These are phyloP conservation scores for Platyscapa corneri DNA, from an alignment of 1,140 invertebrate genomes.

Conservation along the genomic window DNA sequence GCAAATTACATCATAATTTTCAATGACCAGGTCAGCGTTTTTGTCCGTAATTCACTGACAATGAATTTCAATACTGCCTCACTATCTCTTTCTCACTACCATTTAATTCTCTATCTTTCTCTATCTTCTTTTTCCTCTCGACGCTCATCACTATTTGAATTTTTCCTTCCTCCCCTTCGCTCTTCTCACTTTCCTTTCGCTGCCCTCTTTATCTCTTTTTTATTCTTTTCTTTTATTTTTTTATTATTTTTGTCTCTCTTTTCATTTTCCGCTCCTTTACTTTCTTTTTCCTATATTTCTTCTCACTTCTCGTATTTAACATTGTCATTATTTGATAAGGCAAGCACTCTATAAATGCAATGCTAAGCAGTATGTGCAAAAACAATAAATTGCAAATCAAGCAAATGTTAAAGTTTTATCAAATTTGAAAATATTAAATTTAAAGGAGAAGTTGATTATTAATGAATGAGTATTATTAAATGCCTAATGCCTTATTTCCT, in stretches of 20 bases:
- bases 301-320: not conserved
- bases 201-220: no score
- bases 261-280: no score
- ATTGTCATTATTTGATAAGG: not conserved
- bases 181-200: no score
- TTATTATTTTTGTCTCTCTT: no score
- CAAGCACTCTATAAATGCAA: not conserved
- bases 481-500: not conserved
- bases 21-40: slow-evolving; percentile 13
- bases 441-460: not conserved
- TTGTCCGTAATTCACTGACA: not conserved
- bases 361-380: not conserved
- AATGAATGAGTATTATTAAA: not conserved
- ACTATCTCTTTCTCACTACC: not conserved
- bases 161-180: no score
- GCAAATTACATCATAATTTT: not conserved
- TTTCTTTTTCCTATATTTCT: no score
- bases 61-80: not conserved
- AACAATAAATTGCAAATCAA: not conserved
- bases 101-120: no score
- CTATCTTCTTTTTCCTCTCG: no score
- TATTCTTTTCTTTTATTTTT: no score
- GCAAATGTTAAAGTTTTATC: not conserved
- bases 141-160: no score
- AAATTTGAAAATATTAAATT: not conserved